Conservation (phyloP, 2,888 invertebrate genomes). For the Petrolisthes manimaculis region DNA sequence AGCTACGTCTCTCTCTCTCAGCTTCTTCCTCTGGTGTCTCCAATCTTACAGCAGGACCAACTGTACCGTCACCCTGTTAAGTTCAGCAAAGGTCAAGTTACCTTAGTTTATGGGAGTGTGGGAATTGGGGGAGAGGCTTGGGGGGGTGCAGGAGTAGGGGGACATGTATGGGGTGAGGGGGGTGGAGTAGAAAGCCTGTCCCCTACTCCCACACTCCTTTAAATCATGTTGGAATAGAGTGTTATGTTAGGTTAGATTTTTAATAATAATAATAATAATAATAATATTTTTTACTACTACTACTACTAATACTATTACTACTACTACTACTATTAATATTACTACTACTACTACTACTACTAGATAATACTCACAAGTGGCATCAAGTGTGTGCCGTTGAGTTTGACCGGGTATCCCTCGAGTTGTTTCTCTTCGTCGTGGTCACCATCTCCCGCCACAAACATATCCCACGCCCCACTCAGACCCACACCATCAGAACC, state of each 20-base stretch:
- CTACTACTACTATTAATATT: neutral
- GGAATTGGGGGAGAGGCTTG: no score
- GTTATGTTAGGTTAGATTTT: no score
- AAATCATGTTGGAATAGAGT: no score
- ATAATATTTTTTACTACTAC: no score
- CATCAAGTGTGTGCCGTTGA: slow-evolving; percentile 59
- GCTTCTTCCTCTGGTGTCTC: slow-evolving; percentile 46
- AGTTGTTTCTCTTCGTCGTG: slow-evolving; percentile 46
- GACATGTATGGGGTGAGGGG: no score
- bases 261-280: neutral
- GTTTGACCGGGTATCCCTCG: slow-evolving; percentile 44
- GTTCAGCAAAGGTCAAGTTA: neutral
- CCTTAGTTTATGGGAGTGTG: no score
- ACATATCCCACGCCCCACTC: neutral
- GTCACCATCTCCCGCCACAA: slow-evolving; percentile 7
- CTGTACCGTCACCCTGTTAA: slow-evolving; percentile 40
- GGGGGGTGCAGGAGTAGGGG: no score
- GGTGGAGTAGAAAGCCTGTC: no score
- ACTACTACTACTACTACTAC: neutral
- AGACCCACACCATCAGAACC: slow-evolving; percentile 51
- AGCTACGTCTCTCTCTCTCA: slow-evolving; percentile 32
- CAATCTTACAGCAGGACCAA: slow-evolving; percentile 39
- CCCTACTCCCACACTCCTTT: no score
- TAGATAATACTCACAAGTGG: slow-evolving; percentile 36
- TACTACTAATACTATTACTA: no score